Base-by-base conservation (phyloP, 2,888 invertebrate species). In the Ophion costatus region DNA sequence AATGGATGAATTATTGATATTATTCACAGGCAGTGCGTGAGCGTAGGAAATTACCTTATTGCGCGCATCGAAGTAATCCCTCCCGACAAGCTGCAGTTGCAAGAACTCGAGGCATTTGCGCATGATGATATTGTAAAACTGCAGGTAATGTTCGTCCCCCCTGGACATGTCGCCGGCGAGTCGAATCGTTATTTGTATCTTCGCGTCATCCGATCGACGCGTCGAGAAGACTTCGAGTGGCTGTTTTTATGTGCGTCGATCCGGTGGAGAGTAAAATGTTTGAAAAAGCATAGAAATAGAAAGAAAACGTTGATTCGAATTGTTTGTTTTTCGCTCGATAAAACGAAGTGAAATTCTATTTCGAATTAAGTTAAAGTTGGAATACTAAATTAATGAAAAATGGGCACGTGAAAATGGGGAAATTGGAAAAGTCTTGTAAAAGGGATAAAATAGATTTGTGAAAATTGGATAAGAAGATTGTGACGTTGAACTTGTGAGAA, bases 91-190 rank as follows among this genome's bases (percentile, higher is more conserved):
- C 89, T 97, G 96, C 1, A 98, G 92, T 0, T 96, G 92, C 22
- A 98, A 92, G 1, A 95, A 93, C 0, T 94, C 94, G 83, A 97
- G 94, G 87, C 96, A 96, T 89, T 96, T 96, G 3, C 97, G 94
- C 87, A 98, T 95, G 0, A 98, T 95, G 2, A 98, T 95, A 89
- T 98, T 98, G 83, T 97, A 96, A 0, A 98, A 95, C 89, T 97
- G 97, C 0, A 97, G 92, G 87, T 97, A 96, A 74, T 96, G 96
- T 56, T 95, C 95, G 88, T 97, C 97, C 0, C 96, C 96, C 20
- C 95, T 95, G 0, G 94, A 94, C 0, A 98, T 94, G 33, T 96
- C 96, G 0, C 96, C 95, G 0, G 96, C 96, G 7, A 95, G 91
- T 93, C 95, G 94, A 1, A 95, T 94, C 0, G 95, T 94, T 0